Base-by-base conservation (phyloP, 1,140 invertebrate species). In the Papilio aristodemus region DNA sequence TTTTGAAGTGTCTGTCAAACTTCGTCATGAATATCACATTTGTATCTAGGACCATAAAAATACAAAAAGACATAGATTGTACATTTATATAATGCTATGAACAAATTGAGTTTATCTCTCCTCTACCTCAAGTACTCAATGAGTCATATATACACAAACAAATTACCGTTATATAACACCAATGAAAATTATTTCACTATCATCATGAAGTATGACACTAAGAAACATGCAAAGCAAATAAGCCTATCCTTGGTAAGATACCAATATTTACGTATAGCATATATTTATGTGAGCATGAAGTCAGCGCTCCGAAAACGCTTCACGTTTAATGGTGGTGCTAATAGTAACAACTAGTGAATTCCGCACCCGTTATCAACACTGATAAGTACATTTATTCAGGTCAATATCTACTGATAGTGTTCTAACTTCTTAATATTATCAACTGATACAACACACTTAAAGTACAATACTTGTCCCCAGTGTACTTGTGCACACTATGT, bases 381-480 rank as follows among this genome's bases (percentile, higher is more conserved):
- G 83, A 86, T 86, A 83, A 86, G 63, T 67, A 62, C 74, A 68
- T 76, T 81, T 84, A 89, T 86, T 89, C 74, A 84, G 87, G 87
- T 87, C 85, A 87, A 83, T 86, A 89, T 89, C 87, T 87, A 38
- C 59, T 71, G 85, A 89, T 86, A 89, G 71, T n/a, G 27, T 43
- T 71, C 70, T 70, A 79, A 73, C 60, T 71, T 43, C 69, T 74
- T 76, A 71, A 68, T 27, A 37, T 71, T 70, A 69, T 71, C 63
- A 50, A 38, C 27, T 50, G 13, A 17, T 63, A 63, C 32, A 36
- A 32, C 41, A 66, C 25, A 57, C 54, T 57, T 13, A 9, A 25
- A 5, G 22, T 57, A 25, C 25, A 57, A 57, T 57, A 27, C 54
- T 25, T 10, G 19, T n/a, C 13, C 9, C 1, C 6, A 22, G 27